Conservation (phyloP, 2,888 invertebrate genomes). For the Oscheius sp. region DNA sequence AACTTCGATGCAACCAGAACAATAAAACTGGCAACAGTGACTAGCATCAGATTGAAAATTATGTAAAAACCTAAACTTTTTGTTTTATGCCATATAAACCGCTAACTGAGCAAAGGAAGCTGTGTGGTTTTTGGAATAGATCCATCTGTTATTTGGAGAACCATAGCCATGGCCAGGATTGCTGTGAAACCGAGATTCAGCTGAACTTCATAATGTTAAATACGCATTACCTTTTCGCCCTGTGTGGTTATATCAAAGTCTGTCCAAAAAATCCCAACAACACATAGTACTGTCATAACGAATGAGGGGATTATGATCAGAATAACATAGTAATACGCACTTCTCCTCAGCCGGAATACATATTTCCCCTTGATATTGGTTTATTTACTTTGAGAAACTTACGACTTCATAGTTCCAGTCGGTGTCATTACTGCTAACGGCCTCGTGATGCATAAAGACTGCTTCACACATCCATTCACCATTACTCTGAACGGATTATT, state of each 20-base stretch:
- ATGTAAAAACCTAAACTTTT: conserved; percentile 1
- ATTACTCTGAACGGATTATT: conserved; percentile 7
- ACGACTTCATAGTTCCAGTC: conserved; percentile 29
- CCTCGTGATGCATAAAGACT: neutral
- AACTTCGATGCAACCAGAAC: conserved; percentile 2
- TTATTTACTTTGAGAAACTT: neutral
- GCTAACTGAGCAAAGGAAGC: conserved; percentile 26
- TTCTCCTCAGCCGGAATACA: conserved; percentile 1
- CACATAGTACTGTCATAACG: conserved; percentile 18
- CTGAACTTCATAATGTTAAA: neutral
- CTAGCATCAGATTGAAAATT: conserved; percentile 19
- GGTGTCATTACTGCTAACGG: conserved; percentile 1
- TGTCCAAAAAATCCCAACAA: conserved; percentile 20
- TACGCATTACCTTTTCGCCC: neutral
- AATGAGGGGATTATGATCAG: conserved; percentile 21
- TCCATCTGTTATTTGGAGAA: conserved; percentile 26
- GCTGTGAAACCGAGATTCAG: conserved; percentile 27
- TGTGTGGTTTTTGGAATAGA: conserved; percentile 18
- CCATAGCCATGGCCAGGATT: conserved; percentile 25
- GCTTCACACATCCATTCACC: conserved; percentile 18
- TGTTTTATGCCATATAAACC: neutral
- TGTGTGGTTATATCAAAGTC: neutral
- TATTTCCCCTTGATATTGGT: conserved; percentile 4
- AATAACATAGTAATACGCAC: conserved; percentile 7
- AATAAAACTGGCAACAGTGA: neutral